phyloP scores from a whole-genome alignment of 2,113 vertebrate genomes.

The Patagioenas fasciata region DNA sequence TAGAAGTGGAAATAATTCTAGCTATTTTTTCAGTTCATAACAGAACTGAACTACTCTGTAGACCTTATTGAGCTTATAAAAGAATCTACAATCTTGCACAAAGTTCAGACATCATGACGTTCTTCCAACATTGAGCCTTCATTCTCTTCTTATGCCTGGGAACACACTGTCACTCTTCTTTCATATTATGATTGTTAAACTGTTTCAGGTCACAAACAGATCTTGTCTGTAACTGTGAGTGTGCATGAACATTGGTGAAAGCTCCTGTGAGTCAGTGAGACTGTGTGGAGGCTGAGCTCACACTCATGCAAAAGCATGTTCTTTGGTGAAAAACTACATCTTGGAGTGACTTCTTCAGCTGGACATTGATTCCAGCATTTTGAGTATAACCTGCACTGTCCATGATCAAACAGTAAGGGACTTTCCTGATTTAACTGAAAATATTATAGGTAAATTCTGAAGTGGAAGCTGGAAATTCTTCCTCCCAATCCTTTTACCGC shows the following conservation, averaged over 20 bases:
- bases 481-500: not conserved
- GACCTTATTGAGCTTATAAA: not conserved
- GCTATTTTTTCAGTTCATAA: not conserved
- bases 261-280: not conserved
- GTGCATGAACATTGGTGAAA: fast-evolving
- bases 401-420: not conserved
- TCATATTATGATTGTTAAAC: not conserved
- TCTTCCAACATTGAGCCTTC: not conserved
- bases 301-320: fast-evolving
- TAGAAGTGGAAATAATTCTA: not conserved
- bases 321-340: not conserved
- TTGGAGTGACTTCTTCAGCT: not conserved
- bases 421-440: not conserved
- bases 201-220: not conserved
- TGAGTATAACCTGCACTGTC: not conserved
- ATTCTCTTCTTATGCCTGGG: not conserved
- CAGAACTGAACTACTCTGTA: not conserved
- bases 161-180: fast-evolving
- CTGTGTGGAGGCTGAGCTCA: not conserved
- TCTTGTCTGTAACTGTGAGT: not conserved
- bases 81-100: not conserved
- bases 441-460: not conserved
- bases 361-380: not conserved
- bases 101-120: not conserved
- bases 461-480: not conserved